Evolutionary conservation across 2,888 invertebrate genomes (phyloP).

Genomic region (Cataglyphis cursor): DNA sequence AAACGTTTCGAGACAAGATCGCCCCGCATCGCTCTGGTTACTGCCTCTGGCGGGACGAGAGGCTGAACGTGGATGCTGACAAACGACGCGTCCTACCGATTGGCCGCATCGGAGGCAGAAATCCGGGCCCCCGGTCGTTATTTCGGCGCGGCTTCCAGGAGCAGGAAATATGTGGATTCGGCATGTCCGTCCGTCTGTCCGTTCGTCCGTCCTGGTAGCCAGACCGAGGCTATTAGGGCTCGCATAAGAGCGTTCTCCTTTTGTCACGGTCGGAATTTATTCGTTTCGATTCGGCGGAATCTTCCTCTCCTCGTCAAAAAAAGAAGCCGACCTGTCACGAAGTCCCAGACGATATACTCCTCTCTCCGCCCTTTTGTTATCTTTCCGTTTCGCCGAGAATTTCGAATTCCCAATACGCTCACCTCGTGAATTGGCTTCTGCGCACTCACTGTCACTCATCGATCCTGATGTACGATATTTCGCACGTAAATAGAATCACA

Average conservation of each 20-base stretch:
- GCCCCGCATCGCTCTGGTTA: constrained; percentile 65
- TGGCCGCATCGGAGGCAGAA: constrained; percentile 48
- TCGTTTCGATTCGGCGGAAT: constrained; percentile 75
- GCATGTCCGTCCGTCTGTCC: constrained; percentile 57
- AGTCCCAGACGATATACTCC: constrained; percentile 64
- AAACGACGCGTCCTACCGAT: constrained; percentile 47
- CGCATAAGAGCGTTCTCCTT: constrained; percentile 77
- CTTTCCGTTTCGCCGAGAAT: constrained; percentile 67
- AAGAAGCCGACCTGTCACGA: constrained; percentile 76
- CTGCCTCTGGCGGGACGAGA: constrained; percentile 71
- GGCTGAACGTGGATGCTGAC: constrained; percentile 52
- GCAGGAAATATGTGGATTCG: constrained; percentile 71
- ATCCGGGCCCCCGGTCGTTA: constrained; percentile 69
- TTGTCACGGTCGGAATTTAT: constrained; percentile 78
- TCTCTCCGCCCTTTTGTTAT: neutral
- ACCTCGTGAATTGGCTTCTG: constrained; percentile 45
- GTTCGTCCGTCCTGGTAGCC: constrained; percentile 66
- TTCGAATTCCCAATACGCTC: constrained; percentile 69
- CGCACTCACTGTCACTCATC: constrained; percentile 55
- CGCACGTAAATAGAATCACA: constrained; percentile 12
- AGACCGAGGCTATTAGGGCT: constrained; percentile 76
- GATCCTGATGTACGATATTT: constrained; percentile 21
- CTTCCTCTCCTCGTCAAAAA: constrained; percentile 74
- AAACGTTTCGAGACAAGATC: constrained; percentile 56
- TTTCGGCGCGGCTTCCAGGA: constrained; percentile 73